A percentile compares a stretch with the other conserved stretches of the same genome.
These are phyloP conservation scores for Sussaba pulchella DNA, from an alignment of 2,888 invertebrate species.

Conservation along the genomic window DNA sequence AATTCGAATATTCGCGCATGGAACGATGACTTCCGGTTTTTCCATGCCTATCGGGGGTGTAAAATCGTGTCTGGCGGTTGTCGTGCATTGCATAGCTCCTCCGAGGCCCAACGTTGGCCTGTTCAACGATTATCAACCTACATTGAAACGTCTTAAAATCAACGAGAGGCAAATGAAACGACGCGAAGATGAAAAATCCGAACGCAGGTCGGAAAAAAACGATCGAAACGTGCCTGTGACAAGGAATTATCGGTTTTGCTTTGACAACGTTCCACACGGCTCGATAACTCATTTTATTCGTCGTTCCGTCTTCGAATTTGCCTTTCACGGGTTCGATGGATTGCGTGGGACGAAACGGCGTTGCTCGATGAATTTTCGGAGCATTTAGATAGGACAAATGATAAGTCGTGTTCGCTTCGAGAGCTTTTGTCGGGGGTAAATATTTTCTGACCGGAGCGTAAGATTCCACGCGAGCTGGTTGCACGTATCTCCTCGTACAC, in stretches of 20 bases:
- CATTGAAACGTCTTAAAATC: not conserved
- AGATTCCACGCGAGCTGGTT: constrained; percentile 78
- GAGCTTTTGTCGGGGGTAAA: constrained; percentile 73
- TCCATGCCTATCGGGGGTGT: constrained; percentile 72
- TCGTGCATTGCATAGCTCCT: constrained; percentile 79
- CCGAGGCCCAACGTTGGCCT: constrained; percentile 72
- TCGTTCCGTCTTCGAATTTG: constrained; percentile 78
- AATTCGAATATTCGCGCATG: constrained; percentile 77
- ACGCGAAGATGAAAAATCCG: not conserved
- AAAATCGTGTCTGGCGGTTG: constrained; percentile 79
- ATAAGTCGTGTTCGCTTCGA: constrained; percentile 79
- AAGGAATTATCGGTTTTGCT: constrained; percentile 78
- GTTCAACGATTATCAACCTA: constrained; percentile 8
- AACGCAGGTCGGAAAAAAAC: too few relatives aligned
- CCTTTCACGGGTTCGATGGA: constrained; percentile 71
- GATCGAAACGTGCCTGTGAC: constrained; percentile 72
- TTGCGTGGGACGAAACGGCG: constrained; percentile 74
- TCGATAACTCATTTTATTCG: constrained; percentile 77
- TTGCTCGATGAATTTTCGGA: constrained; percentile 60
- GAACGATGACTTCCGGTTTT: constrained; percentile 77
- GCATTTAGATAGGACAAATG: constrained; percentile 77
- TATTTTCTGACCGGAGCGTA: constrained; percentile 76
- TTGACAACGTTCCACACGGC: constrained; percentile 75
- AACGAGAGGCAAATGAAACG: not conserved
- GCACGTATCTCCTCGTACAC: constrained; percentile 78